These are phyloP conservation scores for Conistra vaccinii DNA, from an alignment of 2,888 invertebrate species.

Conservation along the genomic window DNA sequence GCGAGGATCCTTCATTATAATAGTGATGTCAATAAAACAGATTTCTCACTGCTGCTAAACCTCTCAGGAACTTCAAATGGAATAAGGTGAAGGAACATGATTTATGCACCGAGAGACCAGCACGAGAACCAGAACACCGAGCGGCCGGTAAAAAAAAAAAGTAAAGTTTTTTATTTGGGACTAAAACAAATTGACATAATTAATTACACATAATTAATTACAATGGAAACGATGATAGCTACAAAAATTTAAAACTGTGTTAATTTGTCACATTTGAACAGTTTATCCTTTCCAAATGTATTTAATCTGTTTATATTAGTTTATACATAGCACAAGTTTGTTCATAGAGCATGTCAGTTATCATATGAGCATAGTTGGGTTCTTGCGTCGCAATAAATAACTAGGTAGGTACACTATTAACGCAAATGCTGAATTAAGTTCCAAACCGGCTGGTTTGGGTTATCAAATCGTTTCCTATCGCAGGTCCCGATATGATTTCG, in stretches of 20 bases:
- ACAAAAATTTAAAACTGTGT: too few relatives aligned
- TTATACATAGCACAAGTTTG: not conserved
- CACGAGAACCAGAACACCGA: not conserved
- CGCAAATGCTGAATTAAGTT: not conserved
- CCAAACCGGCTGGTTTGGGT: not conserved
- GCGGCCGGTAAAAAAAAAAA: not conserved
- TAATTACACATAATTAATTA: too few relatives aligned
- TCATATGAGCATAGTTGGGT: not conserved
- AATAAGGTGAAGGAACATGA: not conserved
- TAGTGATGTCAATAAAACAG: not conserved
- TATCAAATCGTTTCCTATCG: slow-evolving; percentile 26
- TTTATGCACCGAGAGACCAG: not conserved
- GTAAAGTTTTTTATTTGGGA: too few relatives aligned
- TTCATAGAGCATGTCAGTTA: not conserved
- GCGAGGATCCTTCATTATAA: not conserved
- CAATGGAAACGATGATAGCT: too few relatives aligned
- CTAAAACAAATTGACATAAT: too few relatives aligned
- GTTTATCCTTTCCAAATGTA: too few relatives aligned
- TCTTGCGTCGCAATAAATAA: not conserved
- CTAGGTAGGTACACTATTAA: not conserved
- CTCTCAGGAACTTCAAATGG: not conserved
- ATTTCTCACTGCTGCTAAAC: not conserved
- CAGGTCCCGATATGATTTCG: slow-evolving; percentile 33
- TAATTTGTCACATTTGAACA: not conserved
- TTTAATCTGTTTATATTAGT: not conserved